These are phyloP conservation scores for Arrhopalites spinosus DNA, from an alignment of 2,888 invertebrate genomes.

Conservation along the genomic window DNA sequence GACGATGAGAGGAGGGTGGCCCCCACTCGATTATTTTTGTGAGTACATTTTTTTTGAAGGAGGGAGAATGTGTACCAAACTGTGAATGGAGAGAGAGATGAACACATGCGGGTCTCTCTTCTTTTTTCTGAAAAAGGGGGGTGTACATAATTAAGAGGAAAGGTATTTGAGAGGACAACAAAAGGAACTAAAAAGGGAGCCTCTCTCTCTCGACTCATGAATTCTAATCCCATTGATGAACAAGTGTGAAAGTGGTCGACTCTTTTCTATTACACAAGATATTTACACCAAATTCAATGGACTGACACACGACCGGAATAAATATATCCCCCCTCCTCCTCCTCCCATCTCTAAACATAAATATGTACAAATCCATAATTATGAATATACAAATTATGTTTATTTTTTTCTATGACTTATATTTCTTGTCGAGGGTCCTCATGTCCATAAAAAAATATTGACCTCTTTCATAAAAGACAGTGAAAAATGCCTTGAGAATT, in stretches of 20 bases:
- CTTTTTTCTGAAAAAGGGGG: slow-evolving; percentile 9
- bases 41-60: too few relatives aligned
- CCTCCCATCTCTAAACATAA: too few relatives aligned
- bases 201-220: too few relatives aligned
- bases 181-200: slow-evolving; percentile 21
- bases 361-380: too few relatives aligned
- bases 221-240: slow-evolving; percentile 46
- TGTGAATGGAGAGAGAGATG: neutral
- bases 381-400: too few relatives aligned
- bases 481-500: too few relatives aligned
- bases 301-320: slow-evolving; percentile 15
- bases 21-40: too few relatives aligned
- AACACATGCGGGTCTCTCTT: slow-evolving; percentile 16
- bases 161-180: slow-evolving; percentile 8
- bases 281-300: slow-evolving; percentile 15
- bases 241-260: slow-evolving; percentile 45
- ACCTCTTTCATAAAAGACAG: too few relatives aligned
- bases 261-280: slow-evolving; percentile 24
- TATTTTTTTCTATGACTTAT: too few relatives aligned
- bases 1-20: neutral
- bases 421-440: too few relatives aligned
- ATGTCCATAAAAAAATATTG: too few relatives aligned
- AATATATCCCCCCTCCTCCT: neutral
- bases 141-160: slow-evolving; percentile 44
- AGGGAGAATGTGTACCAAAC: too few relatives aligned